Conservation (phyloP, 2,113 vertebrate species). For the Zapornia atra region DNA sequence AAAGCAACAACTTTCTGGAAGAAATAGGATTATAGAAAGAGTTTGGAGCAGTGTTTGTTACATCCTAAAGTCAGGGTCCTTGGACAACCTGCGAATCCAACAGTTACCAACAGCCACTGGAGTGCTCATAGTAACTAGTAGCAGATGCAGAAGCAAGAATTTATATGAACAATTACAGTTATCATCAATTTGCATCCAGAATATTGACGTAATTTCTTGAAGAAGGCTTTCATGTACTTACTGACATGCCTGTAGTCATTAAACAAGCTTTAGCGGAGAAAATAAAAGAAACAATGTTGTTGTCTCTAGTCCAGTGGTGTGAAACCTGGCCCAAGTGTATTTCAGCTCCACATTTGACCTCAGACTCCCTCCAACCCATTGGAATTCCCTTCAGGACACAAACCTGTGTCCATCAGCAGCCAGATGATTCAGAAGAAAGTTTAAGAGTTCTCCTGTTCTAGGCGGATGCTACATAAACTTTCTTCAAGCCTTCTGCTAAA, state of each 20-base stretch:
- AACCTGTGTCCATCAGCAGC: not conserved
- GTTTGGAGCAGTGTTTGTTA: not conserved
- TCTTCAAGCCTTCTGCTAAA: not conserved
- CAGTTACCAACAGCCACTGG: not conserved
- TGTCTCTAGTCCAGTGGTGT: not conserved
- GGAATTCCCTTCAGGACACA: not conserved
- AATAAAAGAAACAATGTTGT: not conserved
- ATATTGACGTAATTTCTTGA: not conserved
- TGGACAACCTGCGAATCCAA: not conserved
- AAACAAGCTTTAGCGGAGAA: not conserved
- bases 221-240: not conserved
- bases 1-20: not conserved
- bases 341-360: not conserved
- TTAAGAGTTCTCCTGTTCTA: not conserved
- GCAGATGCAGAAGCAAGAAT: not conserved
- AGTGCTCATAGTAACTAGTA: not conserved
- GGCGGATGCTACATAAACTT: not conserved
- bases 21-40: not conserved
- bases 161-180: not conserved
- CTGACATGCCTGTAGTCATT: not conserved
- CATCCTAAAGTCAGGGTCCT: not conserved
- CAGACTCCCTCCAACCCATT: not conserved
- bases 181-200: not conserved
- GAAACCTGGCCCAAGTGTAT: not conserved
- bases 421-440: not conserved